Conservation (phyloP, 2,113 vertebrate genomes). For the Columba livia region DNA sequence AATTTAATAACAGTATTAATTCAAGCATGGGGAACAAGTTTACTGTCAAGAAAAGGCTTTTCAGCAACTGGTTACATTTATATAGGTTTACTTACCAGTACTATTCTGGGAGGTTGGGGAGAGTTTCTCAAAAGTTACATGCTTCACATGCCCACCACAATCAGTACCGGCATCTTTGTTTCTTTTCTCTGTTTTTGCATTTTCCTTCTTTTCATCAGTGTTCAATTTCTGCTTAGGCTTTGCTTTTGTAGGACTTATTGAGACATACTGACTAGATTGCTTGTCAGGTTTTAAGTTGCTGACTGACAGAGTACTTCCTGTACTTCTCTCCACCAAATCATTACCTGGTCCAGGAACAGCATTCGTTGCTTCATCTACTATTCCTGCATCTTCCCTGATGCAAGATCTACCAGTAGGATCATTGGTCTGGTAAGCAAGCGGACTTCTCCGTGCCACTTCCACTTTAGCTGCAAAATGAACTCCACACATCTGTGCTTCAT, state of each 20-base stretch:
- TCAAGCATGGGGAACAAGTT: not conserved
- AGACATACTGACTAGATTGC: not conserved
- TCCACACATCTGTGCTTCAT: not conserved
- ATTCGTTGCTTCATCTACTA: not conserved
- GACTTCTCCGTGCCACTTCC: not conserved
- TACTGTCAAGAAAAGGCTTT: not conserved
- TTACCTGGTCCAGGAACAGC: not conserved
- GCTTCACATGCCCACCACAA: constrained; percentile 56
- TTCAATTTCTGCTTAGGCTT: not conserved
- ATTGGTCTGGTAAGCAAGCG: not conserved
- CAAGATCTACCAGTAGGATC: not conserved
- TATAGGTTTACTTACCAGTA: constrained; percentile 71
- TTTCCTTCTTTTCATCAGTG: not conserved
- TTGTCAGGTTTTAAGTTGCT: not conserved
- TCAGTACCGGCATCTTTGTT: not conserved
- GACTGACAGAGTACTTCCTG: not conserved
- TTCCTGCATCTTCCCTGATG: not conserved
- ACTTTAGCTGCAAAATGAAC: not conserved
- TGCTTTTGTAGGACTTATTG: not conserved
- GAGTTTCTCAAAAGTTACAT: constrained; percentile 59
- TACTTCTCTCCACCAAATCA: not conserved
- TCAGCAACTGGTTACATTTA: not conserved
- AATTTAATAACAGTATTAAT: not conserved
- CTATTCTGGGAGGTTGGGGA: not conserved
- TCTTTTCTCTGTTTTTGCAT: not conserved